Conservation (phyloP, 2,113 vertebrate species). For the Tautogolabrus adspersus region DNA sequence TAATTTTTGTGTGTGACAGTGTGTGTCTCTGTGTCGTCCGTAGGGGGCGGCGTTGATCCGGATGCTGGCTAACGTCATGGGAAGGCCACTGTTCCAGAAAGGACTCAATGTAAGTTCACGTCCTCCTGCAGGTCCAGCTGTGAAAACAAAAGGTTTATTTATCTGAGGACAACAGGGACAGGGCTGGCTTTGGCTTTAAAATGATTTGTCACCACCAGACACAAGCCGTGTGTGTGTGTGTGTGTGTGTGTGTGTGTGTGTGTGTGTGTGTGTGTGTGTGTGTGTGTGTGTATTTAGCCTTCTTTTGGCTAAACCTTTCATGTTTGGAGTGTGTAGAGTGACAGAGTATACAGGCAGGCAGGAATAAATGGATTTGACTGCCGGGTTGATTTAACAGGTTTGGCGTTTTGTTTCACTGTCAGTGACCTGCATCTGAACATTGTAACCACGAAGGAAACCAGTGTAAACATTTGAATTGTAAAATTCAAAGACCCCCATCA, state of each 20-base stretch:
- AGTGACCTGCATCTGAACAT: background rate
- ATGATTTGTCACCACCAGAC: conserved; percentile 24
- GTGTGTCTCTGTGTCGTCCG: conserved; percentile 19
- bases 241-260: background rate
- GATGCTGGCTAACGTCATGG: conserved; percentile 99
- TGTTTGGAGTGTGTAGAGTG: conserved; percentile 15
- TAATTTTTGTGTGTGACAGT: background rate
- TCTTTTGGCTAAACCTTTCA: conserved; percentile 20
- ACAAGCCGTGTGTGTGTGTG: background rate
- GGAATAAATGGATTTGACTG: conserved; percentile 29
- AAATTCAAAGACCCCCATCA: too few species aligned
- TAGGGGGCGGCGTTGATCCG: conserved; percentile 97
- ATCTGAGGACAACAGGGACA: conserved; percentile 20
- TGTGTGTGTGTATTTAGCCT: background rate
- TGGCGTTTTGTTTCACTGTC: background rate
- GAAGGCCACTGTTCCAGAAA: conserved; percentile 92
- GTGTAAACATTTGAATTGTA: too few species aligned
- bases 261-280: background rate
- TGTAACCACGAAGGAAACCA: too few species aligned
- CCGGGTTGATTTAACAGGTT: conserved; percentile 6
- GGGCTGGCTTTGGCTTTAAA: conserved; percentile 17
- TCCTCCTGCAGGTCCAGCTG: conserved; percentile 10
- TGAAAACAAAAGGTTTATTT: conserved; percentile 18
- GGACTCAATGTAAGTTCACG: conserved; percentile 92
- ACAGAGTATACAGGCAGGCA: conserved; percentile 20